Percentiles rank a stretch among this genome's conserved stretches.
These are phyloP conservation scores for Philaethria dido DNA, from an alignment of 2,888 invertebrate species.

Conservation along the genomic window DNA sequence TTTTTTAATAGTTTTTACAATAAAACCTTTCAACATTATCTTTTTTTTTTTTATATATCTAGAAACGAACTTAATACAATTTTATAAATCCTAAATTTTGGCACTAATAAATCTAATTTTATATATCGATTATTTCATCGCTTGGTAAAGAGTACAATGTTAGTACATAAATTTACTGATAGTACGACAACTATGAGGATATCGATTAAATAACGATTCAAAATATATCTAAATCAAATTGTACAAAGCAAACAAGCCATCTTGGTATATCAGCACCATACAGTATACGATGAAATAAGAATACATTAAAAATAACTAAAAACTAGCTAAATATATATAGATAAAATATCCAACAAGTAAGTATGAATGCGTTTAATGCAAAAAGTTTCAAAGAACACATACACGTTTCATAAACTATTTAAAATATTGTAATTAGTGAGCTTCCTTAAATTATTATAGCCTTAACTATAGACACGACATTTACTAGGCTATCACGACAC, in stretches of 20 bases:
- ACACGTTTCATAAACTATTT: constrained; percentile 50
- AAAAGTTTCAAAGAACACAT: constrained; percentile 59
- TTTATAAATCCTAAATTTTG: constrained; percentile 79
- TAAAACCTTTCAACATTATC: constrained; percentile 67
- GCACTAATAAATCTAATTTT: constrained; percentile 79
- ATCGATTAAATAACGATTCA: constrained; percentile 24
- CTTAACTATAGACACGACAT: constrained; percentile 76
- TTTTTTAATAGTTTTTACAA: constrained; percentile 70
- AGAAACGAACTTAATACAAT: constrained; percentile 75
- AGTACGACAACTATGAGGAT: constrained; percentile 51
- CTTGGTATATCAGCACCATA: constrained; percentile 67
- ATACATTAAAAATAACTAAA: constrained; percentile 27
- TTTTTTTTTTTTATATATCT: constrained; percentile 70
- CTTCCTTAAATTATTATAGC: constrained; percentile 59
- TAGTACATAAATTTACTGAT: constrained; percentile 44
- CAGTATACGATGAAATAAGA: constrained; percentile 47
- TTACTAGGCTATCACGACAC: constrained; percentile 81
- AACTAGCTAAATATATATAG: constrained; percentile 35
- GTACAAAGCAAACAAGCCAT: constrained; percentile 42
- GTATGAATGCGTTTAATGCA: too few species aligned
- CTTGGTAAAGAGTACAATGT: constrained; percentile 52
- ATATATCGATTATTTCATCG: constrained; percentile 61
- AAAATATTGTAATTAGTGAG: constrained; percentile 69
- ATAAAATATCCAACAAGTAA: constrained; percentile 50
- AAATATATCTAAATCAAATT: constrained; percentile 30